Conservation (phyloP, 2,797 vertebrate genomes). For the Percopsis omiscomaycus region DNA sequence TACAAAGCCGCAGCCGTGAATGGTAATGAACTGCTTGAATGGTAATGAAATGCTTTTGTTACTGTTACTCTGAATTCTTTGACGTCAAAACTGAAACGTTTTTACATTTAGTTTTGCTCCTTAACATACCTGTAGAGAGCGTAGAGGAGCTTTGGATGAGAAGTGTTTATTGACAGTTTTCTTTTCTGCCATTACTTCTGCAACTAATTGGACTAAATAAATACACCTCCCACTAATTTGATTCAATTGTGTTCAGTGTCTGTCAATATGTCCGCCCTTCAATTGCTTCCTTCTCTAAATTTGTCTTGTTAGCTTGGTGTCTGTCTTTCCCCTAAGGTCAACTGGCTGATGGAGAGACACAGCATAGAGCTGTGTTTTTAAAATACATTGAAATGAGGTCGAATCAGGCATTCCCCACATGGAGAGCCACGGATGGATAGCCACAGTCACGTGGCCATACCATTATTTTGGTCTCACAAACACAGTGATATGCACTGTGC, state of each 20-base stretch:
- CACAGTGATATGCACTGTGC: not conserved
- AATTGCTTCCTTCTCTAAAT: conserved; percentile 60
- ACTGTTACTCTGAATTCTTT: conserved; percentile 38
- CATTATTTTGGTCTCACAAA: not conserved
- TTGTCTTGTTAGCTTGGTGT: conserved; percentile 61
- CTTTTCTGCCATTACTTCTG: conserved; percentile 58
- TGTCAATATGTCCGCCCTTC: conserved; percentile 69
- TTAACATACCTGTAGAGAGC: conserved; percentile 33
- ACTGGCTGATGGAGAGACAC: conserved; percentile 46
- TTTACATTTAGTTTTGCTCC: conserved; percentile 37
- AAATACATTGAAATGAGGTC: conserved; percentile 55
- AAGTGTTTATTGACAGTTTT: conserved; percentile 58
- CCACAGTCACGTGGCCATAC: not conserved
- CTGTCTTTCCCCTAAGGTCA: conserved; percentile 55
- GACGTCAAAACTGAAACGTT: conserved; percentile 15
- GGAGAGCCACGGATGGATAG: conserved; percentile 26
- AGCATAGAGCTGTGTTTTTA: conserved; percentile 43
- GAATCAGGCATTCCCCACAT: conserved; percentile 53
- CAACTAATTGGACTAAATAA: conserved; percentile 71
- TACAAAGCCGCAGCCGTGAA: too few species aligned
- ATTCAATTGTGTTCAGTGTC: conserved; percentile 70
- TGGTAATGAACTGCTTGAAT: too few species aligned
- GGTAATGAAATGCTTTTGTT: not conserved
- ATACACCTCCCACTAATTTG: conserved; percentile 70
- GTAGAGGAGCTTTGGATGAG: conserved; percentile 22